Percentiles rank a stretch among this genome's conserved stretches.
Conservation (phyloP, 2,797 vertebrate species). For the Brachyrhaphis roseni region DNA sequence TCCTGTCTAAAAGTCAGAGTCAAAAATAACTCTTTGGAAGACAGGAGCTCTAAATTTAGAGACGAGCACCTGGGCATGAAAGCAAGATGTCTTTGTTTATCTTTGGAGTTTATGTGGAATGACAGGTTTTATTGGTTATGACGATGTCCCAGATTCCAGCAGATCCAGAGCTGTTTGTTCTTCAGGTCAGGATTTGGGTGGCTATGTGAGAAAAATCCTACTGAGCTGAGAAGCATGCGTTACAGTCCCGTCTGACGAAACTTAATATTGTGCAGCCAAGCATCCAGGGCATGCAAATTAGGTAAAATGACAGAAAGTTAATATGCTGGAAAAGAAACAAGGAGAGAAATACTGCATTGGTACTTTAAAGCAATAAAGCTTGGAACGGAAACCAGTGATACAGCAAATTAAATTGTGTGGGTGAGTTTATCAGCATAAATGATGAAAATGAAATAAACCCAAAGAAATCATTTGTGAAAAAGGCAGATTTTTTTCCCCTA, state of each 20-base stretch:
- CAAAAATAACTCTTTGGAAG: conserved; percentile 12
- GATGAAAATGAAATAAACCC: conserved; percentile 61
- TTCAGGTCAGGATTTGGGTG: conserved; percentile 76
- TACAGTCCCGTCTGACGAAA: conserved; percentile 30
- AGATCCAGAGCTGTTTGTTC: conserved; percentile 67
- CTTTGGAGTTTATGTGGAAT: conserved; percentile 15
- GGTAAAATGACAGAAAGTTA: conserved; percentile 41
- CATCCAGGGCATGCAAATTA: conserved; percentile 46
- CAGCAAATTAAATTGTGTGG: conserved; percentile 43
- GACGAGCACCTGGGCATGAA: conserved; percentile 19
- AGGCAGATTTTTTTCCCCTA: conserved; percentile 42
- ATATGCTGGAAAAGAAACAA: conserved; percentile 43
- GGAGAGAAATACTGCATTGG: conserved; percentile 14
- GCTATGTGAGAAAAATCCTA: conserved; percentile 75
- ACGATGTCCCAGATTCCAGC: conserved; percentile 37
- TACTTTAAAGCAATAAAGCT: conserved; percentile 41
- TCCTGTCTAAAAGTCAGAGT: conserved; percentile 20
- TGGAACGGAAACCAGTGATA: conserved; percentile 45
- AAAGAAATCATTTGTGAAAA: conserved; percentile 51
- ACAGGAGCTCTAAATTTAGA: conserved; percentile 46
- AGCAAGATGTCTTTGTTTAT: conserved; percentile 16
- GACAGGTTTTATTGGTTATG: conserved; percentile 20
- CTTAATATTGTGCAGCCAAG: conserved; percentile 35
- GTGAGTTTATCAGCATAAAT: conserved; percentile 48
- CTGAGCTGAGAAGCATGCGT: conserved; percentile 56